Percentiles rank a stretch among this genome's conserved stretches.
These are phyloP conservation scores for Sebastes umbrosus DNA, from an alignment of 2,797 vertebrate genomes.

Conservation along the genomic window DNA sequence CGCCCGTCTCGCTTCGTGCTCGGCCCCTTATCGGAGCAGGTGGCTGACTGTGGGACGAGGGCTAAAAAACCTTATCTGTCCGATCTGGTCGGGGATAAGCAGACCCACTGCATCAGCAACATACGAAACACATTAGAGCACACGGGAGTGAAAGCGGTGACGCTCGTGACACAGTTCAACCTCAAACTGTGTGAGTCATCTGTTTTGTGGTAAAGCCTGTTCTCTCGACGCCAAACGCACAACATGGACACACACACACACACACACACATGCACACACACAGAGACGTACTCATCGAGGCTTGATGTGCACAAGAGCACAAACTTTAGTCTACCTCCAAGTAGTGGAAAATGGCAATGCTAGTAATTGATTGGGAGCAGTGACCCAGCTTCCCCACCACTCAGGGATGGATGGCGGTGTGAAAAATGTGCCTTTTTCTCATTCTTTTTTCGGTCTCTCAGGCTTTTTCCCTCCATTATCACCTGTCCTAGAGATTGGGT, in stretches of 20 bases:
- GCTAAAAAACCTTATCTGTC: conserved; percentile 51
- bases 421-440: conserved; percentile 61
- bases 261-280: not conserved
- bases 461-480: conserved; percentile 67
- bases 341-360: conserved; percentile 51
- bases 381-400: conserved; percentile 54
- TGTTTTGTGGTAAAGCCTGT: conserved; percentile 54
- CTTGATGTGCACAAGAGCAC: conserved; percentile 22
- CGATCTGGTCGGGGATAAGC: conserved; percentile 51
- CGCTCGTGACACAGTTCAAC: conserved; percentile 59
- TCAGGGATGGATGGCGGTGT: conserved; percentile 40
- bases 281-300: not conserved
- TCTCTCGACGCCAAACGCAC: conserved; percentile 16
- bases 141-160: conserved; percentile 49
- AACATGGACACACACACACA: not conserved
- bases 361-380: conserved; percentile 70
- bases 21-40: conserved; percentile 65
- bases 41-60: conserved; percentile 54
- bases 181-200: conserved; percentile 71
- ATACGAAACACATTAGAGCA: conserved; percentile 49
- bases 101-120: conserved; percentile 52
- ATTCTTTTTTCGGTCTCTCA: conserved; percentile 44
- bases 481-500: conserved; percentile 66
- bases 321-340: conserved; percentile 29
- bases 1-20: conserved; percentile 45